A percentile compares a stretch with the other conserved stretches of the same genome.
phyloP scores from a whole-genome alignment of 2,888 invertebrate species.

The Tenthredo livida region DNA sequence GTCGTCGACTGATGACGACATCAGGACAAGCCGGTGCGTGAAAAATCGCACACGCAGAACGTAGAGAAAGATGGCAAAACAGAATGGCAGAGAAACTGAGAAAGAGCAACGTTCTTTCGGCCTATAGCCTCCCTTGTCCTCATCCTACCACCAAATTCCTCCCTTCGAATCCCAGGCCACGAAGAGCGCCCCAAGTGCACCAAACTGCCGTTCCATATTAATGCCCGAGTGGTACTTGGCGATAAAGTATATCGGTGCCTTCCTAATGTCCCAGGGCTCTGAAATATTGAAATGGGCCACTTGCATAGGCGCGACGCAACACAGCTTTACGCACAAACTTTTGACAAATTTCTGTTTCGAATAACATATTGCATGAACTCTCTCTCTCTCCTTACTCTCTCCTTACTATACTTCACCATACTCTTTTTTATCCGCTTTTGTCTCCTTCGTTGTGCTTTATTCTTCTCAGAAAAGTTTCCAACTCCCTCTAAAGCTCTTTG shows the following conservation, averaged over 20 bases:
- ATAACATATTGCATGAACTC: slow-evolving; percentile 43
- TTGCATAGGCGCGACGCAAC: slow-evolving; percentile 25
- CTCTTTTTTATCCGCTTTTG: background rate
- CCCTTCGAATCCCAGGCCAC: slow-evolving; percentile 22
- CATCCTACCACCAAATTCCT: slow-evolving; percentile 11
- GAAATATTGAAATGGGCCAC: slow-evolving; percentile 67
- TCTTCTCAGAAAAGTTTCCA: slow-evolving; percentile 16
- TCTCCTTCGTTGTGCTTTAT: background rate
- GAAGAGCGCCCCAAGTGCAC: slow-evolving; percentile 47
- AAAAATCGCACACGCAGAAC: slow-evolving; percentile 65
- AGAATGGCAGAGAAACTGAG: background rate
- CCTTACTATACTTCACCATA: background rate
- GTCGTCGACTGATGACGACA: slow-evolving; percentile 60
- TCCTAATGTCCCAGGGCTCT: slow-evolving; percentile 58
- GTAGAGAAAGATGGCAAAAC: slow-evolving; percentile 28
- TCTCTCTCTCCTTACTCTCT: slow-evolving; percentile 27
- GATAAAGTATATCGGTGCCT: slow-evolving; percentile 62
- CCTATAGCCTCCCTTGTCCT: background rate
- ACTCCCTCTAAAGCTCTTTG: background rate
- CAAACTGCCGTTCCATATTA: slow-evolving; percentile 54
- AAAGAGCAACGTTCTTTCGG: slow-evolving; percentile 34
- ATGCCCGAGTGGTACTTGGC: slow-evolving; percentile 57
- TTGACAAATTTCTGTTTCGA: slow-evolving; percentile 30
- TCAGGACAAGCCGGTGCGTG: slow-evolving; percentile 69
- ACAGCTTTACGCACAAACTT: background rate